These are phyloP conservation scores for Chloroceryle aenea DNA, from an alignment of 2,113 vertebrate species.

Conservation along the genomic window DNA sequence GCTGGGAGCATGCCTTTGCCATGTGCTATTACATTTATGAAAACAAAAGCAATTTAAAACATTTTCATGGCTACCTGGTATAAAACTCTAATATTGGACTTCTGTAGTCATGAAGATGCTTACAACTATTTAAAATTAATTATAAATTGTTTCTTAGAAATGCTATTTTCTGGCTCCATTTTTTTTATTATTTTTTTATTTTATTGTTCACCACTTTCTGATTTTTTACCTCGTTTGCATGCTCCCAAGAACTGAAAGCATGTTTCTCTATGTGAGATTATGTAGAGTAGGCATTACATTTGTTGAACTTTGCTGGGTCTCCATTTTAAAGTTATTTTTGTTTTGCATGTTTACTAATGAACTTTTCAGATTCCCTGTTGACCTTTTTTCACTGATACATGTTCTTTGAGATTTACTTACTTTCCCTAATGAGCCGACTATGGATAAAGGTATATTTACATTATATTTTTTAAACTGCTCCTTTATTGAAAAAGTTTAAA, in stretches of 20 bases:
- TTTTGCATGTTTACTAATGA: not conserved
- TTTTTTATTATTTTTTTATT: not conserved
- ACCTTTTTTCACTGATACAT: not conserved
- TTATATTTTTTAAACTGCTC: not conserved
- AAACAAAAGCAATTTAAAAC: not conserved
- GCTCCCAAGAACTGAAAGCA: not conserved
- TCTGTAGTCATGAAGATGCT: not conserved
- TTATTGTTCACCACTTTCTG: not conserved
- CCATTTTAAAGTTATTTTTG: not conserved
- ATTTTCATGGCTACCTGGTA: not conserved
- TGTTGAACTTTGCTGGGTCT: not conserved
- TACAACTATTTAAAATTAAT: not conserved
- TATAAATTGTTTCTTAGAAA: not conserved
- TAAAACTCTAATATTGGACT: not conserved
- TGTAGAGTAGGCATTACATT: not conserved
- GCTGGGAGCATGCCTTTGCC: not conserved
- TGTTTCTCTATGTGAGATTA: not conserved
- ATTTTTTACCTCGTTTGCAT: not conserved
- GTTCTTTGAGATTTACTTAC: not conserved
- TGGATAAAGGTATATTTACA: not conserved
- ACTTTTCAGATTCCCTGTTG: not conserved
- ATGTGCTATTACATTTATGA: not conserved
- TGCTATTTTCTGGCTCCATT: not conserved
- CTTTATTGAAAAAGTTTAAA: not conserved
- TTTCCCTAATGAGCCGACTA: not conserved